Evolutionary conservation across 2,888 invertebrate species (phyloP), one percentile per base, ranked within the genome.

Genomic region (Oxyteleia sp.): DNA sequence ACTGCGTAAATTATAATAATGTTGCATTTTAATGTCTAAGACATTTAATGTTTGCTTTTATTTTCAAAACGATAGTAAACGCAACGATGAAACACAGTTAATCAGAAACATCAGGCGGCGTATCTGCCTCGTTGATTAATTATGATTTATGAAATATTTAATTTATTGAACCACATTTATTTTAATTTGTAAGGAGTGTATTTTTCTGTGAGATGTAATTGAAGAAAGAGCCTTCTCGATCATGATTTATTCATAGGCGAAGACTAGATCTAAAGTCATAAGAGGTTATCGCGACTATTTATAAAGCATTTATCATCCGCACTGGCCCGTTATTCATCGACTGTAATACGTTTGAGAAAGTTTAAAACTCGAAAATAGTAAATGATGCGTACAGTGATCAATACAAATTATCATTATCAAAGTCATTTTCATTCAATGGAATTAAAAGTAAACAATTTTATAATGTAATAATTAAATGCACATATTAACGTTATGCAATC

Each of bases 261-360:
- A 68, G 83, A 83, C 78, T 83, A 83, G 83, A 78, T 83, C 68
- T 78, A 61, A 53, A 68, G 78, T 82, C 78, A 68, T 64, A 64
- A 74, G 74, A 68, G 83, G 83, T 83, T 83, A 83, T 83, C 83
- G 69, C 15, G 69, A 83, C 83, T 83, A 83, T 83, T 83, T 83
- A 83, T 83, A 79, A 74, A 74, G 74, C 83, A 83, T 83, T 83
- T 83, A 83, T 83, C 83, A 83, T 79, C 43, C 57, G 7, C 47
- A 38, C 35, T 47, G 63, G 72, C 57, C 43, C 74, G 74, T 83
- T 79, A 78, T 72, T 83, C 74, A 74, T 74, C 55, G 59, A 26
- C 61, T 51, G 74, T 72, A 63, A 55, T 82, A 41, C 35, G 45
- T 45, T 64, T 20, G 43, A 66, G 80, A 74, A 61, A 59, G 71